A percentile compares a stretch with the other conserved stretches of the same genome.
phyloP scores from a whole-genome alignment of 2,888 invertebrate species.

The Cheilosia variabilis region DNA sequence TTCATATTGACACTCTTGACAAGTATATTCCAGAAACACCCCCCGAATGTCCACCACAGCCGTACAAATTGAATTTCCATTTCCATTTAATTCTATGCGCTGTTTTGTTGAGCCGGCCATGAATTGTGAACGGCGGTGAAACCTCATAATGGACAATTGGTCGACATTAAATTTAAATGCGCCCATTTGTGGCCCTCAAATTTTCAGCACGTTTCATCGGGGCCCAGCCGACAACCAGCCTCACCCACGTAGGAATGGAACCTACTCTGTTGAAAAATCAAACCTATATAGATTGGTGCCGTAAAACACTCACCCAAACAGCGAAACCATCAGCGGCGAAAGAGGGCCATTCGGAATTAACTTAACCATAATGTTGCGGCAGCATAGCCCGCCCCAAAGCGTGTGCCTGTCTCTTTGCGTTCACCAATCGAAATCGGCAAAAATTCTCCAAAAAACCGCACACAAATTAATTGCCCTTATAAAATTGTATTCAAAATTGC shows the following conservation, averaged over 20 bases:
- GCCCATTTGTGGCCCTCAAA: constrained; percentile 63
- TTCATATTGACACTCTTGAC: too few species aligned
- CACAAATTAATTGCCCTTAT: constrained; percentile 73
- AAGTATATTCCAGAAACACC: too few species aligned
- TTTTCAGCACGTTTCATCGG: constrained; percentile 56
- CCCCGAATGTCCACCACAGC: neutral
- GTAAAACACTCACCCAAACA: constrained; percentile 15
- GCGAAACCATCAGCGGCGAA: neutral
- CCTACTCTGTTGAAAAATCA: constrained; percentile 45
- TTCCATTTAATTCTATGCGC: constrained; percentile 38
- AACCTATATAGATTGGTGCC: constrained; percentile 65
- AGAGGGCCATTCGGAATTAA: constrained; percentile 39
- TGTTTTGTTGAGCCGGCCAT: neutral
- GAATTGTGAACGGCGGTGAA: constrained; percentile 26
- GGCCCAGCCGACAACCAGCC: neutral
- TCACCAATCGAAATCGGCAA: neutral
- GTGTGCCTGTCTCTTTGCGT: neutral
- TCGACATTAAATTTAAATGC: constrained; percentile 67
- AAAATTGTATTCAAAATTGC: constrained; percentile 71
- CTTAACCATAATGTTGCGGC: constrained; percentile 66
- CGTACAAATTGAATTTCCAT: constrained; percentile 38
- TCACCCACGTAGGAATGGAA: neutral
- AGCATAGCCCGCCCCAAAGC: constrained; percentile 21
- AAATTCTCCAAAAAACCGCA: constrained; percentile 28
- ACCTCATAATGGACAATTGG: constrained; percentile 61